These are phyloP conservation scores for Phrynosoma blainvillii DNA, from an alignment of 2,113 vertebrate species.

Conservation along the genomic window DNA sequence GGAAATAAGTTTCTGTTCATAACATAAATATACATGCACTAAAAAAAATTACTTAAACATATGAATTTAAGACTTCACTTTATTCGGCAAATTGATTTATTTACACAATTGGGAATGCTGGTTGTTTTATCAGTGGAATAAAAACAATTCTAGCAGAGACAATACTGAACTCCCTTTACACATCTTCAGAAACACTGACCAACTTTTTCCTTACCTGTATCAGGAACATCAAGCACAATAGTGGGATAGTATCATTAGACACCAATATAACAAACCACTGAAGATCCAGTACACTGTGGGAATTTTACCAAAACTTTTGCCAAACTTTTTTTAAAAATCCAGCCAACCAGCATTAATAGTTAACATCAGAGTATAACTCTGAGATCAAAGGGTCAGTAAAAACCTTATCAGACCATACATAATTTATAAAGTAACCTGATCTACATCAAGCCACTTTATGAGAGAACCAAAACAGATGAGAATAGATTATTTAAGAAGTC, in stretches of 20 bases:
- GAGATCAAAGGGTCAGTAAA: constrained; percentile 73
- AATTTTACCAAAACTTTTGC: constrained; percentile 74
- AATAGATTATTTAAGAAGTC: constrained; percentile 66
- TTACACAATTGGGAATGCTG: constrained; percentile 84
- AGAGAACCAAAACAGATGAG: constrained; percentile 65
- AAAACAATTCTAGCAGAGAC: constrained; percentile 81
- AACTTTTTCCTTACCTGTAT: constrained; percentile 84
- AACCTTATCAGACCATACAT: constrained; percentile 80
- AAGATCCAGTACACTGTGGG: constrained; percentile 77
- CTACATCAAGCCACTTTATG: constrained; percentile 66
- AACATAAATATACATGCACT: constrained; percentile 71
- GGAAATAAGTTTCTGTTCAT: constrained; percentile 69
- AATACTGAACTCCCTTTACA: constrained; percentile 76
- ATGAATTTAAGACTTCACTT: constrained; percentile 87
- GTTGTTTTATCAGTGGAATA: constrained; percentile 80
- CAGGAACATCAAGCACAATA: constrained; percentile 82
- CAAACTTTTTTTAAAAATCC: constrained; percentile 76
- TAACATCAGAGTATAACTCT: constrained; percentile 76
- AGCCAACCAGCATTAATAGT: constrained; percentile 77
- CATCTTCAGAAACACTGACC: constrained; percentile 70
- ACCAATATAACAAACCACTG: constrained; percentile 78
- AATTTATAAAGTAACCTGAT: constrained; percentile 65
- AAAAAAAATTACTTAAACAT: constrained; percentile 84
- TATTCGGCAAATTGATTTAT: constrained; percentile 87
- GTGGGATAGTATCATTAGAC: constrained; percentile 77